Evolutionary conservation across 2,113 vertebrate genomes (phyloP).

Genomic region (Telmatochromis sp.): DNA sequence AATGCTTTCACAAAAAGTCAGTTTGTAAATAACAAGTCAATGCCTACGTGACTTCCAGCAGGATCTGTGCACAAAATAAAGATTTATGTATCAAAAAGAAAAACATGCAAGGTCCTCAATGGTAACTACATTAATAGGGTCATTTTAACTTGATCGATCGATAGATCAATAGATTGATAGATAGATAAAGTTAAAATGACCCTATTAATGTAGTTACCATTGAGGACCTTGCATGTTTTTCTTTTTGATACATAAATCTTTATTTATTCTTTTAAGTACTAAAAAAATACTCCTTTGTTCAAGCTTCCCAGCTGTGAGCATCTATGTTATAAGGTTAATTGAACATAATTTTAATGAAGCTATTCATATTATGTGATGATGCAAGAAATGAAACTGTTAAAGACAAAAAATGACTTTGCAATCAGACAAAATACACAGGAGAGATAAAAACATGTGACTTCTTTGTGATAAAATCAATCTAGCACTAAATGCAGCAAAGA

Average conservation of each 20-base stretch:
- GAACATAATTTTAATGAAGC: background rate
- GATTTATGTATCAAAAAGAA: background rate
- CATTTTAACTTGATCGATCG: too few relatives aligned
- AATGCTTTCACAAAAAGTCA: background rate
- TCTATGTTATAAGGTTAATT: background rate
- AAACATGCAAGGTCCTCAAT: background rate
- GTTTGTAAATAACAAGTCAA: background rate
- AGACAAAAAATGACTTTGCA: background rate
- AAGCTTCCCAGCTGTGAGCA: background rate
- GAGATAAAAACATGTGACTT: background rate
- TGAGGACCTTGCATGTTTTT: too few relatives aligned
- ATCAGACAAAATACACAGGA: background rate
- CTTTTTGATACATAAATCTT: too few relatives aligned
- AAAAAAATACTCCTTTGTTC: background rate
- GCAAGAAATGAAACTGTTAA: background rate
- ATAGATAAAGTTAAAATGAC: too few relatives aligned
- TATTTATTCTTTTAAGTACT: background rate
- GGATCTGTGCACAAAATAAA: background rate
- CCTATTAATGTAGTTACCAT: too few relatives aligned
- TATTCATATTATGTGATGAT: background rate
- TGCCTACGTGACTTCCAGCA: background rate
- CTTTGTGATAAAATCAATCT: background rate
- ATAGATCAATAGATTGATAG: accelerated
- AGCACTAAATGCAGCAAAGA: background rate
- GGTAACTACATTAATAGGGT: background rate